Evolutionary conservation across 1,140 invertebrate genomes (phyloP).

Genomic region (Sarcophaga peregrina): DNA sequence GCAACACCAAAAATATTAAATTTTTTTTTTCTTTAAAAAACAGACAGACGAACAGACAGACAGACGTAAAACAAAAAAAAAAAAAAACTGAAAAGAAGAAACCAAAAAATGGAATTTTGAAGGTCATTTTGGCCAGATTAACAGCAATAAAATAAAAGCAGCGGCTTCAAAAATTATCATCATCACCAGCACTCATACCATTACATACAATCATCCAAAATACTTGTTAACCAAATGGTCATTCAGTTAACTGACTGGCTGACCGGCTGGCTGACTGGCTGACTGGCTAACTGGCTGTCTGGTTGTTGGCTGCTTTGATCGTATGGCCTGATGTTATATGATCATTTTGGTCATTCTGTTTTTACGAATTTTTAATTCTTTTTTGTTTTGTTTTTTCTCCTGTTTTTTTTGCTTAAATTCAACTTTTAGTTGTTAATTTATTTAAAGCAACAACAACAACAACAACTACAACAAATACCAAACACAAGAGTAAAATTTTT

Average conservation of each 20-base stretch:
- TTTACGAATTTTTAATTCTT: not conserved
- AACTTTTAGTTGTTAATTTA: not conserved
- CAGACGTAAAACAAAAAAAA: not conserved
- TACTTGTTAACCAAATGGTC: constrained; percentile 6
- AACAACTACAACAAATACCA: not conserved
- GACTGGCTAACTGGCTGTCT: no score
- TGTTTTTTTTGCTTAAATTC: no score
- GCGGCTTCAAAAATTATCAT: not conserved
- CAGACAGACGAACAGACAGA: not conserved
- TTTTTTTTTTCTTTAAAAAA: no score
- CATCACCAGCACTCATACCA: not conserved
- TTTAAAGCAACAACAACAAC: not conserved
- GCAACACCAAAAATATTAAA: not conserved
- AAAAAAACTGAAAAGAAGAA: not conserved
- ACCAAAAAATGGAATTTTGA: not conserved
- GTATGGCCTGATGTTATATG: not conserved
- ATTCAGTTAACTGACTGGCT: not conserved
- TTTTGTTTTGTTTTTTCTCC: no score
- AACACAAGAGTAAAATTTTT: not conserved
- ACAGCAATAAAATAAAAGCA: not conserved
- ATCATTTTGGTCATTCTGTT: not conserved
- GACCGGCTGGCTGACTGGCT: no score
- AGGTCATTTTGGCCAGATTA: not conserved
- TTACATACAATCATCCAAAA: not conserved
- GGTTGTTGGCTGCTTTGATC: no score